Conservation (phyloP, 2,113 vertebrate genomes). For the Anoura caudifer region DNA sequence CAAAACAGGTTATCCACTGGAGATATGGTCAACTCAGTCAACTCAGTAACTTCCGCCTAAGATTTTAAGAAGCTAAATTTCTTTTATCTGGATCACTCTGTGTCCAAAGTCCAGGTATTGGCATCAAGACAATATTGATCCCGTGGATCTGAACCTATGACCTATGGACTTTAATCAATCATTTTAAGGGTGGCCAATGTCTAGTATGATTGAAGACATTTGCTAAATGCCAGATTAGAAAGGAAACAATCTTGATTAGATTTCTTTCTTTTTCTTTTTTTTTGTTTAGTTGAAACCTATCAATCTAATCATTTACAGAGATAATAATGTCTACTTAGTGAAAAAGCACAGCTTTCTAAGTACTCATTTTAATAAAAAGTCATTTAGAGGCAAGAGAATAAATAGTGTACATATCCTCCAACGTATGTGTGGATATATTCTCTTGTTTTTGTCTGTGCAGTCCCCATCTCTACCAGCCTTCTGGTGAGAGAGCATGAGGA, state of each 20-base stretch:
- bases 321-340: background rate
- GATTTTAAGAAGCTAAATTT: background rate
- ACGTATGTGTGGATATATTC: background rate
- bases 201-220: constrained; percentile 17
- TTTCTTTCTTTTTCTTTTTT: background rate
- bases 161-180: background rate
- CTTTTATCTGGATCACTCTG: background rate
- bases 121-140: constrained; percentile 23
- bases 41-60: background rate
- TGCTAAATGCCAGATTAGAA: constrained; percentile 32
- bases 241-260: background rate
- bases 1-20: background rate
- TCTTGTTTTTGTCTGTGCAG: background rate
- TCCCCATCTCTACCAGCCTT: background rate
- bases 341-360: background rate
- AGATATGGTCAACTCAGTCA: background rate
- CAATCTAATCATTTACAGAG: background rate
- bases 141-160: background rate
- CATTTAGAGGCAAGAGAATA: background rate
- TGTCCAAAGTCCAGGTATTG: constrained; percentile 4
- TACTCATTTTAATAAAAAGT: constrained; percentile 1
- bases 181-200: constrained; percentile 21
- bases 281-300: background rate
- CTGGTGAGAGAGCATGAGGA: background rate
- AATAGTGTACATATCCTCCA: background rate